These are phyloP conservation scores for Psettodes erumei DNA, from an alignment of 2,113 vertebrate species.

Conservation along the genomic window DNA sequence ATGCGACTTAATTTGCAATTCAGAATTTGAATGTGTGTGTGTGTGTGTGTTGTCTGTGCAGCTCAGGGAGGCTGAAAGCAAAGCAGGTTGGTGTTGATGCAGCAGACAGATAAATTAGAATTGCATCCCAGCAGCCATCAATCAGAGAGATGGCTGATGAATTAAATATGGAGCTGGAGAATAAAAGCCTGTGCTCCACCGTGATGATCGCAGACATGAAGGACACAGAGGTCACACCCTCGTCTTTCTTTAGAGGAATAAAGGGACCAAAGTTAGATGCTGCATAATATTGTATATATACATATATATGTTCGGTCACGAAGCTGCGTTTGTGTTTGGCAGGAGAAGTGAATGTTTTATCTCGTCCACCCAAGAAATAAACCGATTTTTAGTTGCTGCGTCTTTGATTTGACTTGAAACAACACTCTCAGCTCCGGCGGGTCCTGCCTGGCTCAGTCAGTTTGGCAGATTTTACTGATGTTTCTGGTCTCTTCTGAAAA, in stretches of 20 bases:
- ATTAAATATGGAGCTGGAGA: conserved; percentile 55
- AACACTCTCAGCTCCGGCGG: too few species aligned
- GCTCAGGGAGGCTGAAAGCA: conserved; percentile 1
- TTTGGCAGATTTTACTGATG: too few species aligned
- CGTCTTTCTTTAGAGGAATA: not conserved
- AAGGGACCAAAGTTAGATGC: too few species aligned
- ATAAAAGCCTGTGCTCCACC: not conserved
- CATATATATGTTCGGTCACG: too few species aligned
- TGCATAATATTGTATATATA: too few species aligned
- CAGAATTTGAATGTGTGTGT: conserved; percentile 46
- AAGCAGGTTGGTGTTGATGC: conserved; percentile 37
- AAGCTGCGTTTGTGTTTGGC: too few species aligned
- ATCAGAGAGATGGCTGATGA: conserved; percentile 44
- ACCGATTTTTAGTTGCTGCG: too few species aligned
- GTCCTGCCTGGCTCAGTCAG: too few species aligned
- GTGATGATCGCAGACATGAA: conserved; percentile 1
- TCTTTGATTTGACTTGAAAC: too few species aligned
- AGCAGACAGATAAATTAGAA: conserved; percentile 17
- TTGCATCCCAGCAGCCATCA: conserved; percentile 34
- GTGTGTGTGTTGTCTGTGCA: conserved; percentile 2
- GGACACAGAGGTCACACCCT: conserved; percentile 1
- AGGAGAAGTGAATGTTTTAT: not conserved
- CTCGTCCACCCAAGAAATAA: not conserved
- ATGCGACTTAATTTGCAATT: conserved; percentile 46
- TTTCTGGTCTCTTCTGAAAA: too few species aligned